Base-by-base conservation (phyloP, 2,797 vertebrate species). In the Eospalax fontanierii region DNA sequence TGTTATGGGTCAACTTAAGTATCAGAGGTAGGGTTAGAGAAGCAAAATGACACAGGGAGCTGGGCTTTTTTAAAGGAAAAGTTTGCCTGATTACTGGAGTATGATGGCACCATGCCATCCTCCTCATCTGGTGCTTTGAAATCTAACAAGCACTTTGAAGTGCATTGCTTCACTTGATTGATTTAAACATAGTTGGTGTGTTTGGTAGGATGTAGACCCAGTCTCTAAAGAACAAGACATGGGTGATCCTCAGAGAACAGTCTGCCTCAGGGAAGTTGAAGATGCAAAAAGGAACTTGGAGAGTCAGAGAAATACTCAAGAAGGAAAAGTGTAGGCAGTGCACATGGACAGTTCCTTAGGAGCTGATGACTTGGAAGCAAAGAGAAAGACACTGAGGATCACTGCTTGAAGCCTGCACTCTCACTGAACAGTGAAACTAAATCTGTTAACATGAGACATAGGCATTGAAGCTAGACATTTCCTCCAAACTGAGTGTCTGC, bases 401-500 rank as follows among this genome's bases (percentile, higher is more conserved):
- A 2, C 35, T n/a, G 6, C 14, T 43, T 82, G 33, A 87, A 59
- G 16, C 15, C 38, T 83, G 18, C 24, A 54, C 63, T 35, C 65
- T 59, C 83, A 30, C 28, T 85, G 46, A 70, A 66, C 38, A 33
- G 26, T 73, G 26, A 65, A 91, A 73, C 6, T 26, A 87, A 7
- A 43, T 78, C 79, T 79, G n/a, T 73, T 54, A 73, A 22, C 19
- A 38, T 73, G 54, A 79, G 30, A 26, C 7, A 3, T 14, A 46
- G 75, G 30, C 91, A 75, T 43, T 75, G 54, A 91, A 95, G 33
- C 15, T 65, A 68, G 40, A 74, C 11, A 26, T 88, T 87, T 81
- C 15, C 38, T 88, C 82, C 79, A 61, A 90, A 28, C 0, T 9
- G 46, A 76, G 74, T 76, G n/a, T 30, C 71, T 74, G 35, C 63